Base-by-base conservation (phyloP, 1,140 invertebrate species). In the Triops longicaudatus region DNA sequence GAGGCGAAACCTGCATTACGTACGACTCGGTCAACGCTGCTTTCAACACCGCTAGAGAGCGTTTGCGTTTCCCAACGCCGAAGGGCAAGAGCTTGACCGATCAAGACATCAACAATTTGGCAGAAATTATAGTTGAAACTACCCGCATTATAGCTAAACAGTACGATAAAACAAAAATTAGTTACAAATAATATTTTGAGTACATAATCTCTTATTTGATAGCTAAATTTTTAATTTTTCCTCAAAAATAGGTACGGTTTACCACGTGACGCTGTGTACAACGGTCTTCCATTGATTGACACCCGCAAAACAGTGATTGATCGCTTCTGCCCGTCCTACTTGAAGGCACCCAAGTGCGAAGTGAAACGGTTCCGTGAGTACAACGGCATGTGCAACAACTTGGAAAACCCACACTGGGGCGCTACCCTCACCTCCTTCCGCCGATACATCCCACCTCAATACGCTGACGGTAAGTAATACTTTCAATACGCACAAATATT, bases 371-470 rank as follows among this genome's bases (percentile, higher is more conserved):
- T 84, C 80, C 80, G 87, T 26, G 82, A 83, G 26, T 78, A 82
- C 43, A 84, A 85, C 80, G 87, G 87, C 6, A 81, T 83, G 77
- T 88, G 87, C 79, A 88, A 88, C 80, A 88, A 88, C 78, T 80
- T 87, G 22, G 79, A 84, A n/a, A 81, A 86, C 78, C 84, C 86
- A 6, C 81, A 81, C 71, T 86, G 85, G 84, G 87, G 87, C 5
- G 81, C 81, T 31, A 80, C 83, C 6, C 79, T 83, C 37, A 84
- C 82, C 4, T 82, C 85, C n/a, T 82, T 76, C 71, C 87, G 86
- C 74, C 83, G 91, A 78, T 82, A 92, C 41, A 81, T 92, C 37
- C 86, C 87, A 76, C 86, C 91, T 1, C 86, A 85, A 80, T 92
- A 92, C 82, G 84, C 85, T 50, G 90, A 92, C 82, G 90, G 89